Base-by-base conservation (phyloP, 2,797 vertebrate genomes). In the Enteromius paludinosus region DNA sequence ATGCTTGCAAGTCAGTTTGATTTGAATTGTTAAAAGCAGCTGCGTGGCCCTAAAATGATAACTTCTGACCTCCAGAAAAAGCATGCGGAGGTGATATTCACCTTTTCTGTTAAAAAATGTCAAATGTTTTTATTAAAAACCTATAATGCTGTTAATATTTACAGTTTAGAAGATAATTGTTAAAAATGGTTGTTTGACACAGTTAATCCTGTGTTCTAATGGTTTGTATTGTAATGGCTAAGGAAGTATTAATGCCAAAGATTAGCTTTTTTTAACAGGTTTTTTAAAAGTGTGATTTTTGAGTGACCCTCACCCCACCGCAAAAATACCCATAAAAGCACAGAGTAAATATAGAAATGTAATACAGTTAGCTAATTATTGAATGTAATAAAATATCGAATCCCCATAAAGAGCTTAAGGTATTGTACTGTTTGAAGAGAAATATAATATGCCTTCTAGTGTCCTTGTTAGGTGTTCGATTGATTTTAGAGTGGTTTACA, bases 351-450 rank as follows among this genome's bases (percentile, higher is more conserved):
- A 41, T n/a, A 20, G 0, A 35, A 54, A 12, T n/a, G 15, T 23
- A 54, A 54, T 6, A n/a, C 11, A 35, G 20, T 73, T 15, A 4
- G 4, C 30, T 47, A 1, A 71, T 71, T 18, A 30, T 9, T 70
- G 45, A 47, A 72, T 52, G 10, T 54, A 9, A 4, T 54, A 72
- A 14, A n/a, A 43, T 43, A 11, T 61, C 45, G 23, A 43, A 76
- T 76, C 56, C 15, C 23, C 8, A 43, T 15, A 61, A 62, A n/a
- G n/a, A n/a, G n/a, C n/a, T n/a, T n/a, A n/a, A n/a, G n/a, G n/a
- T n/a, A n/a, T n/a, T n/a, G n/a, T n/a, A 56, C 52, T 30, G 43
- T 69, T 69, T 83, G 25, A 69, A 76, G 52, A 77, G 65, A 59
- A 7, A 54, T 18, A 56, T 79, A 28, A 28, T 41, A 18, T 43